These are phyloP conservation scores for Hydroisotoma schaefferi DNA, from an alignment of 2,888 invertebrate species.

Conservation along the genomic window DNA sequence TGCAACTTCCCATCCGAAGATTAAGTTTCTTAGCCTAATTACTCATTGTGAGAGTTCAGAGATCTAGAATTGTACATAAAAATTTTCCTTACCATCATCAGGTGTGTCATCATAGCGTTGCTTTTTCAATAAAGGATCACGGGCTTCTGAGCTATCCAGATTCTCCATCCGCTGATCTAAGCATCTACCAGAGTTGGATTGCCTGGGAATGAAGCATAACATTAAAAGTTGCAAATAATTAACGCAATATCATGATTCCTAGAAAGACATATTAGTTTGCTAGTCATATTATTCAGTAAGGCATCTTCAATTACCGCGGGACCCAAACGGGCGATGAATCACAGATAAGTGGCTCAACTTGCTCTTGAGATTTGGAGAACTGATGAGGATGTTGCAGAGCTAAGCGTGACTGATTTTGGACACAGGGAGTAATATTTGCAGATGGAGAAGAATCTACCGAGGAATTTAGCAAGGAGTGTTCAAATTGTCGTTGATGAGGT, in stretches of 20 bases:
- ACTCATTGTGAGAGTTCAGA: background rate
- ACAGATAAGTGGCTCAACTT: constrained; percentile 32
- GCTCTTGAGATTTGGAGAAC: constrained; percentile 17
- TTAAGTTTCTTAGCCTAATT: too few species aligned
- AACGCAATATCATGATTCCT: background rate
- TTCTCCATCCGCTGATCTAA: constrained; percentile 21
- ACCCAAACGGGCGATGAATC: constrained; percentile 44
- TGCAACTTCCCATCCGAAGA: too few species aligned
- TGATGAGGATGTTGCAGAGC: background rate
- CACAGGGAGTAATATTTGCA: background rate
- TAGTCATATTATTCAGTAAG: too few species aligned
- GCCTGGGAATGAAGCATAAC: constrained; percentile 21
- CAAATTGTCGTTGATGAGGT: constrained; percentile 51
- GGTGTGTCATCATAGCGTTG: constrained; percentile 48
- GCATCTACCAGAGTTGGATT: constrained; percentile 27
- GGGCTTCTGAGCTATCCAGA: constrained; percentile 35
- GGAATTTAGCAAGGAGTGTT: background rate
- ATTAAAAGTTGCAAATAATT: constrained; percentile 2
- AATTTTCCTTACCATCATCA: constrained; percentile 45
- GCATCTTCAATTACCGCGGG: constrained; percentile 38
- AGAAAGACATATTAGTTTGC: constrained; percentile 11
- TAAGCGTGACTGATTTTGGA: background rate
- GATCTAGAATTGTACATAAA: background rate
- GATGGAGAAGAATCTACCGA: constrained; percentile 1
- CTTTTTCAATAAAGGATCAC: constrained; percentile 48